phyloP scores from a whole-genome alignment of 2,888 invertebrate species.

The Altica lythri region DNA sequence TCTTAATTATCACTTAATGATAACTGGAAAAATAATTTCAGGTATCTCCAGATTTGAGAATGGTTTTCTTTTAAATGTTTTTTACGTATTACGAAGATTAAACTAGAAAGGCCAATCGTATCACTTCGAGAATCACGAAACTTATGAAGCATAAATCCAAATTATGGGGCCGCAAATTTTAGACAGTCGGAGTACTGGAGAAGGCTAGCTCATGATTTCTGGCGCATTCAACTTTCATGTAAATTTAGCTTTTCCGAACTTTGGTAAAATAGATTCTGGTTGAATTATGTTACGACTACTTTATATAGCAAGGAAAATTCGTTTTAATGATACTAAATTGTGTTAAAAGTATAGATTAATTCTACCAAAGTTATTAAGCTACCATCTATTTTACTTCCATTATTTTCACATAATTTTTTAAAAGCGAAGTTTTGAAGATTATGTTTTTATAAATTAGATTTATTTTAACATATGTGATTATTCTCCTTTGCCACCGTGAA shows the following conservation, averaged over 20 bases:
- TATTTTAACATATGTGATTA: too few species aligned
- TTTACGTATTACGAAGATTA: conserved; percentile 25
- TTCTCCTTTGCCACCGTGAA: too few species aligned
- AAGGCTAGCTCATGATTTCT: conserved; percentile 25
- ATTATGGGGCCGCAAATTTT: conserved; percentile 33
- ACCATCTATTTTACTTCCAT: too few species aligned
- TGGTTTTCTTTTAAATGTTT: conserved; percentile 1
- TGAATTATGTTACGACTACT: conserved; percentile 30
- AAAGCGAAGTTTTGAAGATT: too few species aligned
- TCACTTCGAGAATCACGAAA: conserved; percentile 26
- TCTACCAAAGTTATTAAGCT: too few species aligned
- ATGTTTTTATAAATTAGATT: too few species aligned
- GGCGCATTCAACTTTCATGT: conserved; percentile 28
- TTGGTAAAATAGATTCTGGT: conserved; percentile 26
- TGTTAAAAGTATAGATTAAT: too few species aligned
- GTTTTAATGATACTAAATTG: conserved; percentile 9
- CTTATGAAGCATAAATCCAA: conserved; percentile 34
- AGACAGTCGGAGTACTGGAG: conserved; percentile 7
- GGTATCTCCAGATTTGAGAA: too few species aligned
- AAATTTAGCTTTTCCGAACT: conserved; percentile 25
- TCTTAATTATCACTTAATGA: too few species aligned
- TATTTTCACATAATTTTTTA: too few species aligned
- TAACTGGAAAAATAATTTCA: too few species aligned
- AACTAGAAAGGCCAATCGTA: conserved; percentile 27
- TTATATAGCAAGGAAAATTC: conserved; percentile 5